A percentile compares a stretch with the other conserved stretches of the same genome.
Evolutionary conservation across 2,797 vertebrate species (phyloP).

Genomic region (Rhinatrema bivittatum): DNA sequence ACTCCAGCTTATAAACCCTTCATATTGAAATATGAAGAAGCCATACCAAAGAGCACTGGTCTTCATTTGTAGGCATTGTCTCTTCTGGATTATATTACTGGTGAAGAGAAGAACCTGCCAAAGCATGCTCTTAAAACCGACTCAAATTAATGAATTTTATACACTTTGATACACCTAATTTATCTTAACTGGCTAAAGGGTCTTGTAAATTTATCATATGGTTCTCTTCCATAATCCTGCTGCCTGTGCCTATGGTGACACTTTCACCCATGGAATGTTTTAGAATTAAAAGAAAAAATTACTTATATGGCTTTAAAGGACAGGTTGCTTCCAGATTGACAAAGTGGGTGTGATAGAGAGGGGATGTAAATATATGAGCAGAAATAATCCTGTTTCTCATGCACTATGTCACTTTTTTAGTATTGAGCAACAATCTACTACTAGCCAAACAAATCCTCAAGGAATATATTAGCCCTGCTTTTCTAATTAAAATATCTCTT

Average conservation of each 20-base stretch:
- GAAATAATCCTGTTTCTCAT: not conserved
- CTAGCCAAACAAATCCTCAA: too few species aligned
- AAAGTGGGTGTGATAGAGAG: not conserved
- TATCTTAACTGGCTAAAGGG: not conserved
- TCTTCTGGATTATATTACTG: not conserved
- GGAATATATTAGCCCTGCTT: too few species aligned
- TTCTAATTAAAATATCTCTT: too few species aligned
- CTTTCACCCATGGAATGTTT: not conserved
- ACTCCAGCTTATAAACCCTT: too few species aligned
- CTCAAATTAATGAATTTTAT: not conserved
- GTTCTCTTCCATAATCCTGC: not conserved
- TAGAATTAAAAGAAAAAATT: not conserved
- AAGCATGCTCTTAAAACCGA: not conserved
- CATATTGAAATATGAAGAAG: not conserved
- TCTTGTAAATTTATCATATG: not conserved
- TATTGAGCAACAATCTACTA: too few species aligned
- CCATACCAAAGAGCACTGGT: not conserved
- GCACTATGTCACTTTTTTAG: too few species aligned
- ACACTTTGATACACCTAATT: not conserved
- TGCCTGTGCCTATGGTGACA: not conserved
- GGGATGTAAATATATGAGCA: too few species aligned
- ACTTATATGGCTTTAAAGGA: not conserved
- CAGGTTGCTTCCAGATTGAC: not conserved
- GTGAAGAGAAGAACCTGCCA: not conserved
- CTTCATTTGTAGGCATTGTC: not conserved